Evolutionary conservation across 2,888 invertebrate genomes (phyloP), one percentile per base, ranked within the genome.

Genomic region (Apamea monoglypha): DNA sequence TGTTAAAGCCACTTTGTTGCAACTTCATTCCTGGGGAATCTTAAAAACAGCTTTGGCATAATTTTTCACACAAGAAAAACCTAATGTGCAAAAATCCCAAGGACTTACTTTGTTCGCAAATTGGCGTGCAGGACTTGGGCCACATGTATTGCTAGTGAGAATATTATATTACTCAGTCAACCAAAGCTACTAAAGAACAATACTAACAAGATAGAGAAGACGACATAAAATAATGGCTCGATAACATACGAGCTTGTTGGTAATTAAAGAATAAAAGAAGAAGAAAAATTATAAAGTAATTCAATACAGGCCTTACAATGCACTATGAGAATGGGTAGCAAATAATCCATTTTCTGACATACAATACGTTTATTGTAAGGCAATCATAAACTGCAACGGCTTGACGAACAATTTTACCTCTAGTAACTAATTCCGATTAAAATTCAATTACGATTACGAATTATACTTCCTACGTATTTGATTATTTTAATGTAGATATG

Each of bases 381-480:
- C 47, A 83, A 81, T 77, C 61, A 75, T 63, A 44, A 32, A 75
- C 53, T 64, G 66, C 47, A 73, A 78, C 32, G 29, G 44, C 36
- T 78, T 44, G 64, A 76, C 14, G 50, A 40, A 72, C 71, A 82
- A 76, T 84, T 29, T 67, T 72, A 69, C 32, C 59, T 44, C 40
- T n/a, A 50, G 67, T 66, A 75, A 78, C 53, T 21, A 44, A 78
- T 83, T 88, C 59, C 72, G 74, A 85, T 82, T 77, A 80, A 85
- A 88, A 82, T 85, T 69, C 74, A 87, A 89, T 89, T 87, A 88
- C 29, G 66, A 83, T 87, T 81, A 82, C 71, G 29, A 66, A 68
- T 63, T 72, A 72, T 16, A 63, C 44, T 50, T 59, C 47, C 18
- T 59, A 21, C 7, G 21, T 4, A 2, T 16, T 21, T 18, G 59